These are phyloP conservation scores for Torymus texanus DNA, from an alignment of 2,888 invertebrate genomes.

Conservation along the genomic window DNA sequence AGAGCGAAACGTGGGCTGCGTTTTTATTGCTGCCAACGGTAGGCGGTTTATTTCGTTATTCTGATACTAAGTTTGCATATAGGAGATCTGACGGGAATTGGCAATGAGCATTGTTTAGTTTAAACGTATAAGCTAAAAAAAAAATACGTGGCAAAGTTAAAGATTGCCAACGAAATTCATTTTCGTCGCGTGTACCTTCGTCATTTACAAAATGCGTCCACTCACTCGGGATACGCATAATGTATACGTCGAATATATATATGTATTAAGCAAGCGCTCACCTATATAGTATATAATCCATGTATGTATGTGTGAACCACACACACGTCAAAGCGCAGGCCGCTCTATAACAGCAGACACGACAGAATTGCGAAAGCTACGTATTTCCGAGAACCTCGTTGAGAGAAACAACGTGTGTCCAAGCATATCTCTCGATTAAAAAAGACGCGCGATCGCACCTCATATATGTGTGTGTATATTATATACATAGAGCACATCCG, in stretches of 20 bases:
- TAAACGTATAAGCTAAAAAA: no score
- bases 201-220: not conserved
- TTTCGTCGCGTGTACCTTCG: constrained; percentile 4
- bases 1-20: no score
- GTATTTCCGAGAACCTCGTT: constrained; percentile 26
- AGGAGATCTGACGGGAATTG: no score
- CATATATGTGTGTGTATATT: constrained; percentile 4
- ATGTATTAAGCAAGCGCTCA: not conserved
- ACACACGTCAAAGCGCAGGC: constrained; percentile 15
- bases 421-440: constrained; percentile 1
- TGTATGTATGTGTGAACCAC: constrained; percentile 6
- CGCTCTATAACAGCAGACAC: not conserved
- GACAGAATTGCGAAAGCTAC: not conserved
- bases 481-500: not conserved
- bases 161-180: constrained; percentile 7
- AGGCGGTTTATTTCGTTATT: no score
- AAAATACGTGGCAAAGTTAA: no score
- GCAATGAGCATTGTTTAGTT: no score
- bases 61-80: no score
- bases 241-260: constrained; percentile 24
- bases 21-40: no score
- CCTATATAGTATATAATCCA: no score
- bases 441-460: constrained; percentile 25
- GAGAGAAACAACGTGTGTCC: not conserved
- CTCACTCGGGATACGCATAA: no score